Conservation (phyloP, 2,113 vertebrate genomes). For the Lycaon pictus region DNA sequence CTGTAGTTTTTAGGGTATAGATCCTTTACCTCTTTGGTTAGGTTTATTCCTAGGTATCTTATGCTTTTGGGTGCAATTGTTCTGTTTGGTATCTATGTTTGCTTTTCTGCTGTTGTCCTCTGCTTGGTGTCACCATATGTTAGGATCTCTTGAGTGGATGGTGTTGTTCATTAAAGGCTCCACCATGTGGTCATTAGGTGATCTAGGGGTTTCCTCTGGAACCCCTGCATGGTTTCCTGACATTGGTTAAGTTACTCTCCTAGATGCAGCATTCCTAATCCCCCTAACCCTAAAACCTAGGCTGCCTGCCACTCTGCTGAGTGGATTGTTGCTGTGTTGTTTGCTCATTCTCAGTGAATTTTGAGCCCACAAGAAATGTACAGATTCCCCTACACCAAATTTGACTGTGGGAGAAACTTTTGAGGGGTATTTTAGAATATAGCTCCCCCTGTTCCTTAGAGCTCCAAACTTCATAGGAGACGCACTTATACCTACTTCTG, state of each 20-base stretch:
- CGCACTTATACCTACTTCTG: not conserved
- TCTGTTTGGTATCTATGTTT: not conserved
- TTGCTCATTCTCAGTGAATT: not conserved
- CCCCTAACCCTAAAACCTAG: not conserved
- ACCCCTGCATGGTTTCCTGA: not conserved
- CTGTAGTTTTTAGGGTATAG: too few species aligned
- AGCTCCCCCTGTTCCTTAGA: not conserved
- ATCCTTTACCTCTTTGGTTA: too few species aligned
- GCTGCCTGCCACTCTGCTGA: not conserved
- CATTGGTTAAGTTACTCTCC: not conserved
- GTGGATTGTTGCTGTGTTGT: not conserved
- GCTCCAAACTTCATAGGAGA: not conserved
- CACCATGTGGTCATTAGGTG: too few species aligned
- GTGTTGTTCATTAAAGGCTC: not conserved
- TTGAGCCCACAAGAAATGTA: not conserved
- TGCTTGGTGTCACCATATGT: not conserved
- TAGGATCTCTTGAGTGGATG: not conserved
- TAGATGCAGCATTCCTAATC: not conserved
- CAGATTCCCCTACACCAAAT: not conserved
- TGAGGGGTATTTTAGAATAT: not conserved
- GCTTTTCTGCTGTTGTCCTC: not conserved
- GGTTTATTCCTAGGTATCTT: too few species aligned
- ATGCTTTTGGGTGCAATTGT: too few species aligned
- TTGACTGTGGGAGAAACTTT: not conserved
- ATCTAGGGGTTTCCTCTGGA: not conserved